These are phyloP conservation scores for Pachyramphus minor DNA, from an alignment of 2,113 vertebrate genomes.

Conservation along the genomic window DNA sequence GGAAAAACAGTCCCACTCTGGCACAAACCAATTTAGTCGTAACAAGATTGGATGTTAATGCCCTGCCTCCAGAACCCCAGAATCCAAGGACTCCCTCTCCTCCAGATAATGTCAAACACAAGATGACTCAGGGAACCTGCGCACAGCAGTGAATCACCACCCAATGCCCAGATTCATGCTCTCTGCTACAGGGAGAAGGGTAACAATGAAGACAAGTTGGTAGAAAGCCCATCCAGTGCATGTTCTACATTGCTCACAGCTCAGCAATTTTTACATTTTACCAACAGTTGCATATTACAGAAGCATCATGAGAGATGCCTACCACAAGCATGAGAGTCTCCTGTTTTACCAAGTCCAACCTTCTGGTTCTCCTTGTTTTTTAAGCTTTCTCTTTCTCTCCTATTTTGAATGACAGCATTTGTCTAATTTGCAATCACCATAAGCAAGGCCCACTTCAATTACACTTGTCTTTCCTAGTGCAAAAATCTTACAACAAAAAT, in stretches of 20 bases:
- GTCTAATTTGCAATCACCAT: background rate
- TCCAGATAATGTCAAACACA: background rate
- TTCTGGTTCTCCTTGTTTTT: background rate
- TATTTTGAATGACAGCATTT: background rate
- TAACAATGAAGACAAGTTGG: background rate
- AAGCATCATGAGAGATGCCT: background rate
- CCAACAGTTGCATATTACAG: background rate
- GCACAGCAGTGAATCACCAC: background rate
- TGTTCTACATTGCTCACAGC: background rate
- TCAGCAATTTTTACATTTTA: background rate
- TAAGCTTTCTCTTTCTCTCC: background rate
- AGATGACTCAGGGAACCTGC: rapidly evolving
- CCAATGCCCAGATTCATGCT: rapidly evolving
- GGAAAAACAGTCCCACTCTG: rapidly evolving
- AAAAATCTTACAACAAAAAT: background rate
- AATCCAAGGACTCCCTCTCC: background rate
- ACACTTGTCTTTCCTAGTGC: background rate
- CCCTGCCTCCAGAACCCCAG: background rate
- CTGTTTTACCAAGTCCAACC: rapidly evolving
- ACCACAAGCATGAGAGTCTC: rapidly evolving
- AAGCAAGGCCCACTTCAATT: background rate
- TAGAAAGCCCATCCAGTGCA: background rate
- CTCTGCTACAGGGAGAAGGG: background rate
- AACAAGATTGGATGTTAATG: background rate
- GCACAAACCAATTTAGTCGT: background rate